These are phyloP conservation scores for Cotesia glomerata DNA, from an alignment of 1,140 invertebrate genomes.

Conservation along the genomic window DNA sequence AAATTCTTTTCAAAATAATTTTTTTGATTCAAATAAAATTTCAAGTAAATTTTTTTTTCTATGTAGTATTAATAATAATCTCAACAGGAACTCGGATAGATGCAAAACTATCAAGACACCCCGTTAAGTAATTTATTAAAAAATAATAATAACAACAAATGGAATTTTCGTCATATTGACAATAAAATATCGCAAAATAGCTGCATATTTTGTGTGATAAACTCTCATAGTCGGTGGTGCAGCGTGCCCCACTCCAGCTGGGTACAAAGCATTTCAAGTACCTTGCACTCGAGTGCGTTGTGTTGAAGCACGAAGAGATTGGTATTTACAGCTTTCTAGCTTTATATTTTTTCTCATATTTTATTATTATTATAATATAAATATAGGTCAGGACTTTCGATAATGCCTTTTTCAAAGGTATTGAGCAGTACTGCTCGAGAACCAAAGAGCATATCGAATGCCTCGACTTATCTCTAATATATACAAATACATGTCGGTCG, in stretches of 20 bases:
- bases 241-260: conserved; percentile 57
- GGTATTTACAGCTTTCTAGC: conserved; percentile 46
- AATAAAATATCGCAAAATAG: conserved; percentile 39
- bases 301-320: conserved; percentile 46
- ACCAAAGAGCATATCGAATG: conserved; percentile 2
- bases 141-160: too few species aligned
- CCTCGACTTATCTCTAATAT: neutral
- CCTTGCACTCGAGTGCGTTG: conserved; percentile 52
- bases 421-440: neutral
- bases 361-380: neutral
- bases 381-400: conserved; percentile 11
- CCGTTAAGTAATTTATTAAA: too few species aligned
- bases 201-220: too few species aligned
- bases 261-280: conserved; percentile 58
- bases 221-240: conserved; percentile 52
- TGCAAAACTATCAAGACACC: too few species aligned
- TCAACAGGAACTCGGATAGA: too few species aligned
- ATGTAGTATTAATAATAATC: too few species aligned
- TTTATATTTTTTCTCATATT: conserved; percentile 6
- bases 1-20: too few species aligned
- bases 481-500: neutral
- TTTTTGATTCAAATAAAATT: too few species aligned
- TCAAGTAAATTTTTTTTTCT: too few species aligned
- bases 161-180: conserved; percentile 8
- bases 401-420: conserved; percentile 4